A percentile compares a stretch with the other conserved stretches of the same genome.
phyloP scores from a whole-genome alignment of 2,888 invertebrate genomes.

The Cataglyphis albicans region DNA sequence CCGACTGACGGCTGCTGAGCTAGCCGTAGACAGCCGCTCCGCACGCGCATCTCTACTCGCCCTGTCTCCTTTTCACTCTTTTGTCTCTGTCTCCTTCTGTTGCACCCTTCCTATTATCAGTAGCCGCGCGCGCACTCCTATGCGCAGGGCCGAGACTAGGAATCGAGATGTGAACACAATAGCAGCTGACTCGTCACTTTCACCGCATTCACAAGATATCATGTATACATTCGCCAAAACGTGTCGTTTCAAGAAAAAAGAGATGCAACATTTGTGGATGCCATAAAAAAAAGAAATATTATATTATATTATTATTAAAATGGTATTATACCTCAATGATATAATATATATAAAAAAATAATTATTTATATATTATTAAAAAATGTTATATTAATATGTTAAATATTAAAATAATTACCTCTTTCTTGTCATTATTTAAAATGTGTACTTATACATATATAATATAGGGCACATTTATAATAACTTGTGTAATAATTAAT shows the following conservation, averaged over 20 bases:
- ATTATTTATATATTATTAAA: neutral
- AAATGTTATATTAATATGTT: neutral
- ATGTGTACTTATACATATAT: neutral
- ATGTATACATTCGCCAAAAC: neutral
- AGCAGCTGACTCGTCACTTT: slow-evolving; percentile 52
- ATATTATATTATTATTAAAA: neutral
- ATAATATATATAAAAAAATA: neutral
- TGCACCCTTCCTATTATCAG: slow-evolving; percentile 30
- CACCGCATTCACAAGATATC: slow-evolving; percentile 17
- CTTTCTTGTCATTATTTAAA: neutral
- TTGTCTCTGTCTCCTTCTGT: slow-evolving; percentile 14
- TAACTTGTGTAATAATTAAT: neutral
- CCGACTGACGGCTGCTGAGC: slow-evolving; percentile 69
- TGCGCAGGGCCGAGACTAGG: slow-evolving; percentile 43
- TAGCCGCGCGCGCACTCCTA: slow-evolving; percentile 66
- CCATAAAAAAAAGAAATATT: neutral
- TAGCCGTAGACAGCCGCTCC: slow-evolving; percentile 60
- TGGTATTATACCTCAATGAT: neutral
- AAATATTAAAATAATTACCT: neutral
- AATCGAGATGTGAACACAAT: slow-evolving; percentile 18
- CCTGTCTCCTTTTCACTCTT: slow-evolving; percentile 43
- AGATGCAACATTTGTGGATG: neutral
- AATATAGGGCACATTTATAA: neutral
- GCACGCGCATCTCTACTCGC: slow-evolving; percentile 51
- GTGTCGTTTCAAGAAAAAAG: slow-evolving; percentile 1